These are phyloP conservation scores for Sycophila sp. DNA, from an alignment of 1,140 invertebrate genomes.

Conservation along the genomic window DNA sequence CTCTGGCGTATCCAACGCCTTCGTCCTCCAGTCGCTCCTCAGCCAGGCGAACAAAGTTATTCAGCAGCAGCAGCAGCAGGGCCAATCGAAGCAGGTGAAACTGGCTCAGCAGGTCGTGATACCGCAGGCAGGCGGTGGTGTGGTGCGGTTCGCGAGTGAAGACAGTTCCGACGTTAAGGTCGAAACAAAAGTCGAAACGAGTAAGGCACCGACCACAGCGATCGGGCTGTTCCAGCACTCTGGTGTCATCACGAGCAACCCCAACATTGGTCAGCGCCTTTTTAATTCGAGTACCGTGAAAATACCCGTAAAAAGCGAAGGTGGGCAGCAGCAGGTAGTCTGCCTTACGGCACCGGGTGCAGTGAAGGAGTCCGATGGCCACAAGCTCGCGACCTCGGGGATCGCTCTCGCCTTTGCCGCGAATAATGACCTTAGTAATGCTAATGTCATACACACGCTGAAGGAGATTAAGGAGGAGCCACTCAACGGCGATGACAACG, in stretches of 20 bases:
- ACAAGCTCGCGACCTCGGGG: slow-evolving; percentile 46
- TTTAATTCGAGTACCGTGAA: slow-evolving; percentile 61
- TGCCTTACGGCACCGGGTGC: slow-evolving; percentile 48
- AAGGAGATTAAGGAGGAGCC: slow-evolving; percentile 52
- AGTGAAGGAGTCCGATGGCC: slow-evolving; percentile 50
- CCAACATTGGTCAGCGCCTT: slow-evolving; percentile 55
- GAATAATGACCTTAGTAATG: slow-evolving; percentile 45
- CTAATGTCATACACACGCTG: slow-evolving; percentile 47
- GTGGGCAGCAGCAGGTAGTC: slow-evolving; percentile 54
- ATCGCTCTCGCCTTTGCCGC: slow-evolving; percentile 57
- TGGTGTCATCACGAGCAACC: slow-evolving; percentile 63
- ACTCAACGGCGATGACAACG: slow-evolving; percentile 41
- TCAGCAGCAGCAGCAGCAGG: slow-evolving; percentile 56
- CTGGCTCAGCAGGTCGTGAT: slow-evolving; percentile 51
- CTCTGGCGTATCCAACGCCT: slow-evolving; percentile 59
- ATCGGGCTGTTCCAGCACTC: slow-evolving; percentile 58
- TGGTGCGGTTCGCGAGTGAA: slow-evolving; percentile 46
- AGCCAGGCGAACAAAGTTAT: slow-evolving; percentile 68
- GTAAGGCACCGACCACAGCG: slow-evolving; percentile 40
- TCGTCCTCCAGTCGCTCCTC: slow-evolving; percentile 68
- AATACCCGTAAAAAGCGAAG: slow-evolving; percentile 39
- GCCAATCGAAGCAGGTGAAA: slow-evolving; percentile 57
- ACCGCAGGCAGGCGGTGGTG: slow-evolving; percentile 37
- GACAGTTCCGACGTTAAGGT: slow-evolving; percentile 2
- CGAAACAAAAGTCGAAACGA: slow-evolving; percentile 12